Evolutionary conservation across 2,797 vertebrate genomes (phyloP).

Genomic region (Channallabes apus): DNA sequence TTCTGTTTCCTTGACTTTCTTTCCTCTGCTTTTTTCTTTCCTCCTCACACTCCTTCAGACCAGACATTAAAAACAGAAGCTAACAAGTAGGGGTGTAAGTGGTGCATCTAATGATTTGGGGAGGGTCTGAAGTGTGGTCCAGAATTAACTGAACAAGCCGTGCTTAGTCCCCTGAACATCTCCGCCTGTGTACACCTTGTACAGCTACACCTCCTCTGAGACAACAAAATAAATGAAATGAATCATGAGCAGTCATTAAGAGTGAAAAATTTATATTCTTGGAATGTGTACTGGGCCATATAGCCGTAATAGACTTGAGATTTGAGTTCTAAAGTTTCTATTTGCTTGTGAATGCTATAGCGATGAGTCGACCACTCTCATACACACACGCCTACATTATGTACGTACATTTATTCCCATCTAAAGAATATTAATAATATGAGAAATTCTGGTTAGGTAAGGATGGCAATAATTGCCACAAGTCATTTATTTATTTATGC

Average conservation of each 20-base stretch:
- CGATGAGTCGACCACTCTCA: too few relatives aligned
- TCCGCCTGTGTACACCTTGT: slow-evolving; percentile 92
- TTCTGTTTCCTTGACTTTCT: background rate
- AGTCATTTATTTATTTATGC: background rate
- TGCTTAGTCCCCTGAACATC: slow-evolving; percentile 64
- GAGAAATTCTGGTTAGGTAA: background rate
- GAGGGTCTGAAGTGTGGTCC: background rate
- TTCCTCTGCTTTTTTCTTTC: background rate
- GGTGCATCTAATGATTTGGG: background rate
- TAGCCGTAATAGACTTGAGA: slow-evolving; percentile 97
- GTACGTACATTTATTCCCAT: background rate
- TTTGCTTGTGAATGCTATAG: background rate
- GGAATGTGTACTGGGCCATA: slow-evolving; percentile 90
- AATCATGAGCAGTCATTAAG: slow-evolving; percentile 99
- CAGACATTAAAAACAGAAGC: background rate
- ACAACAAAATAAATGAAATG: slow-evolving; percentile 99
- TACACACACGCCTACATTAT: background rate
- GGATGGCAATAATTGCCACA: background rate
- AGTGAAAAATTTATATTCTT: slow-evolving; percentile 96
- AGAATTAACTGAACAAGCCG: slow-evolving; percentile 64
- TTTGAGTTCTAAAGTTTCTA: slow-evolving; percentile 66
- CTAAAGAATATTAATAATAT: background rate
- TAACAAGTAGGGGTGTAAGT: background rate
- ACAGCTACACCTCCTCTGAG: slow-evolving; percentile 93
- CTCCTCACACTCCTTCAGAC: background rate